Conservation (phyloP, 1,140 invertebrate species). For the Melitaea cinxia region DNA sequence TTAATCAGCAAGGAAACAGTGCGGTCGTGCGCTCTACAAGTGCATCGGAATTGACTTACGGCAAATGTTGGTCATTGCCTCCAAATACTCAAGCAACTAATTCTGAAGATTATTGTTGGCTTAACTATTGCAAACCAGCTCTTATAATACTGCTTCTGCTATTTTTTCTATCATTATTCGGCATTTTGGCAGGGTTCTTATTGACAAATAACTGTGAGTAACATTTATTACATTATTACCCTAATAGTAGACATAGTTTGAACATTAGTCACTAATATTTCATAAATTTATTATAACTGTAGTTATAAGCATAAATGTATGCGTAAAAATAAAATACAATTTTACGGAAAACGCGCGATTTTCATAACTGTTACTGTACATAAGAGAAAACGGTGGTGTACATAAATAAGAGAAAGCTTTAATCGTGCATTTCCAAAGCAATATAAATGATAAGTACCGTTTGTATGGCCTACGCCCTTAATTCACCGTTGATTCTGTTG, state of each 20-base stretch:
- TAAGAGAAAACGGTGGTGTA: constrained; percentile 12
- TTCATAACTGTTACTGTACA: constrained; percentile 1
- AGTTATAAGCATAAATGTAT: too few relatives aligned
- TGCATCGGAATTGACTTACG: constrained; percentile 50
- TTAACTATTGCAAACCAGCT: constrained; percentile 72
- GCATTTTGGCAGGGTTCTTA: constrained; percentile 76
- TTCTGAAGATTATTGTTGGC: constrained; percentile 76
- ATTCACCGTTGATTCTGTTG: constrained; percentile 62
- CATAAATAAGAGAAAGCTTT: constrained; percentile 23
- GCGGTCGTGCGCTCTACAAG: constrained; percentile 68
- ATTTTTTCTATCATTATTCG: constrained; percentile 76
- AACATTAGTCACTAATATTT: too few relatives aligned
- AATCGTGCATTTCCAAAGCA: constrained; percentile 34
- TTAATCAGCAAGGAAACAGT: constrained; percentile 79
- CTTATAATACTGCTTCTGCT: constrained; percentile 69
- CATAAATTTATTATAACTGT: not conserved
- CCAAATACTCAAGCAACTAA: constrained; percentile 60
- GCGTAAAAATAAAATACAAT: not conserved
- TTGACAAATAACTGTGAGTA: constrained; percentile 79
- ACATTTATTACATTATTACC: constrained; percentile 15
- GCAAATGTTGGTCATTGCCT: constrained; percentile 60
- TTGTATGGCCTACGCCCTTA: constrained; percentile 44
- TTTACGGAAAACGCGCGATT: not conserved
- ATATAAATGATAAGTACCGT: constrained; percentile 40
- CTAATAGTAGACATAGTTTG: too few relatives aligned